phyloP scores from a whole-genome alignment of 2,797 vertebrate species.

The Phalanger gymnotis region DNA sequence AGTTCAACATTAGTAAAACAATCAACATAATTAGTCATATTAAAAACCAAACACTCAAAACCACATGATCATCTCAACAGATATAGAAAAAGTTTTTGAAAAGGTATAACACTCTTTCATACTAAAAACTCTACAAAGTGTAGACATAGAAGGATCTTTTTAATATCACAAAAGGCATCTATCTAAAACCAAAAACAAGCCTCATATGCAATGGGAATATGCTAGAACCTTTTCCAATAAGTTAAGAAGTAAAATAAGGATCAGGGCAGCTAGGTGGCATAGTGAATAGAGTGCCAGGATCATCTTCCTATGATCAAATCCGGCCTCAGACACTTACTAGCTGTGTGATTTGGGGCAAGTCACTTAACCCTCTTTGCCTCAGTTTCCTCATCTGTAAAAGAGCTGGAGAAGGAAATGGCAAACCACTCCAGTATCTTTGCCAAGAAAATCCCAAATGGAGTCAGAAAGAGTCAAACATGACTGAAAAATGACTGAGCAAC shows the following conservation, averaged over 20 bases:
- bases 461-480: not conserved
- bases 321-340: not conserved
- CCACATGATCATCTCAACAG: not conserved
- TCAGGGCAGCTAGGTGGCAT: not conserved
- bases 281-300: not conserved
- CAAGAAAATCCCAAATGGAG: not conserved
- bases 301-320: not conserved
- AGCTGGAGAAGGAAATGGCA: not conserved
- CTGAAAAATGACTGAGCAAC: not conserved
- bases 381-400: not conserved
- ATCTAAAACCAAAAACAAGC: not conserved
- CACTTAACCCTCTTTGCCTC: not conserved
- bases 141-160: not conserved
- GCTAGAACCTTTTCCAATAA: not conserved
- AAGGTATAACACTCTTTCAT: not conserved
- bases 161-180: not conserved
- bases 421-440: not conserved
- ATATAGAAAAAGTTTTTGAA: not conserved
- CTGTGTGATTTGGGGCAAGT: not conserved
- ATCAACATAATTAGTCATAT: not conserved
- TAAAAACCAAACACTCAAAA: not conserved
- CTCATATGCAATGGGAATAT: not conserved
- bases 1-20: not conserved
- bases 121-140: not conserved
- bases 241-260: not conserved